Base-by-base conservation (phyloP, 2,888 invertebrate genomes). In the Amaurobius ferox region DNA sequence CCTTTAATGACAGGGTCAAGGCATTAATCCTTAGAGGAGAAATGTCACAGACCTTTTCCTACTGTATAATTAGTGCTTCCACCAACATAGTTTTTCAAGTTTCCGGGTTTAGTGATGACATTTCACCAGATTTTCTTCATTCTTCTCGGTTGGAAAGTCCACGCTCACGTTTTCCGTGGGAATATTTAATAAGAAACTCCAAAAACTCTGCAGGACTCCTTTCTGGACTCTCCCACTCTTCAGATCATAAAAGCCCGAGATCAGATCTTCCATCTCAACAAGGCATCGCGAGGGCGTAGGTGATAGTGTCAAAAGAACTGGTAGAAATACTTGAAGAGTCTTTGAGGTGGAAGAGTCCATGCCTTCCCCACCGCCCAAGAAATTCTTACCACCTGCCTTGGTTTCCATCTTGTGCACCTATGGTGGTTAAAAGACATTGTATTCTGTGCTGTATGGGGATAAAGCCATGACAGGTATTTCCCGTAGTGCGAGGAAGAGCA, bases 361-460 rank as follows among this genome's bases (percentile, higher is more conserved):
- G 66, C 66, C 64, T 39, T 29, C 64, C 48, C 64, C 1, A 26
- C 2, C 13, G 19, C n/a, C n/a, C n/a, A n/a, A 55, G 23, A 61
- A 32, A 67, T 67, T 39, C 64, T 71, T 71, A 72, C 83, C 83
- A 83, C 83, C 83, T 83, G 83, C 76, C 62, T 44, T 3, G 83
- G 40, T 28, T 74, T 80, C 74, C 80, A 80, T 61, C 55, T 26
- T 61, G n/a, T n/a, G 35, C 35, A 55, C 70, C 64, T 68, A 77
- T 68, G 68, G 67, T 68, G 55, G 66, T 67, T 67, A 67, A 77
- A 77, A 26, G 70, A 71, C 76, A 77, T 83, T 83, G 68, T 83
- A 77, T 61, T 72, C 39, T 64, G 44, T 40, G 26, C 62, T 77
- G 62, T 64, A 44, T 40, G 70, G 80, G 73, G 73, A 68, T 32